These are phyloP conservation scores for Apamea anceps DNA, from an alignment of 2,888 invertebrate species.

Conservation along the genomic window DNA sequence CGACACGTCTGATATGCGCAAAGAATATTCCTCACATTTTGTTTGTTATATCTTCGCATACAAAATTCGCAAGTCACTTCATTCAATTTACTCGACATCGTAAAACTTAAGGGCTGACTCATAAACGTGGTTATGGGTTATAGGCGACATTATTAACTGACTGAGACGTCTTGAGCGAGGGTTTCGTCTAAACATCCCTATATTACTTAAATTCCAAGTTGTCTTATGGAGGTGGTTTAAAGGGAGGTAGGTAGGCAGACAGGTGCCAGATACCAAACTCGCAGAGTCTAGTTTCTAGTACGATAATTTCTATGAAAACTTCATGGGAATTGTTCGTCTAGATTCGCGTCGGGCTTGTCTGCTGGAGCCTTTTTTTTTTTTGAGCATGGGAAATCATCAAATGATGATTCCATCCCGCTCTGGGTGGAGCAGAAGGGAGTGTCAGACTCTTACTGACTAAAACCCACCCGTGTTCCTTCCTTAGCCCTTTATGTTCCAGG, in stretches of 20 bases:
- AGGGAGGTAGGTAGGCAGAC: background rate
- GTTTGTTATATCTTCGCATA: constrained; percentile 30
- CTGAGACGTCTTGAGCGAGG: constrained; percentile 53
- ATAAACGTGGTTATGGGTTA: constrained; percentile 76
- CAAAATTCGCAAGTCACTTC: constrained; percentile 54
- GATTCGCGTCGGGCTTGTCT: too few relatives aligned
- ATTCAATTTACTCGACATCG: constrained; percentile 67
- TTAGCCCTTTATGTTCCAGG: too few relatives aligned
- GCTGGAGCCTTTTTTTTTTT: too few relatives aligned
- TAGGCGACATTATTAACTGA: constrained; percentile 74
- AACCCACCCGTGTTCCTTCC: too few relatives aligned
- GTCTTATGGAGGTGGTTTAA: constrained; percentile 23
- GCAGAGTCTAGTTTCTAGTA: background rate
- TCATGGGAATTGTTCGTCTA: background rate
- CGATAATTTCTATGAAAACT: background rate
- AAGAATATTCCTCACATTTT: constrained; percentile 3
- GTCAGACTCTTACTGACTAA: too few relatives aligned
- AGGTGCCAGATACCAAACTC: background rate
- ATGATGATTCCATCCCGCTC: too few relatives aligned
- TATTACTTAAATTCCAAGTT: constrained; percentile 48
- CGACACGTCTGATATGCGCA: background rate
- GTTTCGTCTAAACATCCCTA: constrained; percentile 52
- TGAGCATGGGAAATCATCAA: too few relatives aligned
- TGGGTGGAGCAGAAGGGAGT: too few relatives aligned
- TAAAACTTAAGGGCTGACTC: constrained; percentile 76